Percentiles rank a stretch among this genome's conserved stretches.
Conservation (phyloP, 2,888 invertebrate species). For the Lithophane semibrunnea region DNA sequence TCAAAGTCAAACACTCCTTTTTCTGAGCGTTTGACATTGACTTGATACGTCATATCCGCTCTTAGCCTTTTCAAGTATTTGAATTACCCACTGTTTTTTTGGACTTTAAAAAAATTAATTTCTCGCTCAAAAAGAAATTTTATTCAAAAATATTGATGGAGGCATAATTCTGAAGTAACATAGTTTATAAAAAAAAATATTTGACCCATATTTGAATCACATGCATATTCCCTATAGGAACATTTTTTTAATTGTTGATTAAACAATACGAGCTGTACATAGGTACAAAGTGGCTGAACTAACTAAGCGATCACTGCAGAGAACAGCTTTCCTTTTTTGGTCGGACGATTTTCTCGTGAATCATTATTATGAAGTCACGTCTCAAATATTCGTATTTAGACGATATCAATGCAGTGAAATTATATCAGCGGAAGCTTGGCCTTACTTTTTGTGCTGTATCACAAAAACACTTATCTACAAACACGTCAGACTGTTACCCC, state of each 20-base stretch:
- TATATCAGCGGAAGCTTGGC: conserved; percentile 33
- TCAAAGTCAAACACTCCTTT: too few species aligned
- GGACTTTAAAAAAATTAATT: too few species aligned
- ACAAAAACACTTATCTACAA: conserved; percentile 35
- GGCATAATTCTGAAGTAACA: too few species aligned
- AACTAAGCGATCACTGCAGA: neutral
- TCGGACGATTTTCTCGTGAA: neutral
- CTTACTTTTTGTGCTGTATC: conserved; percentile 35
- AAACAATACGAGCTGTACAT: neutral
- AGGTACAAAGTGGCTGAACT: neutral
- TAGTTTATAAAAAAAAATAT: too few species aligned
- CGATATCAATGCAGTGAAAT: conserved; percentile 7
- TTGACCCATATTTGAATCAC: too few species aligned
- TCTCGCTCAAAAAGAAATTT: too few species aligned
- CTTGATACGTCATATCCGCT: too few species aligned
- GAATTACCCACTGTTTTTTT: too few species aligned
- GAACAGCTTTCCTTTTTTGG: neutral
- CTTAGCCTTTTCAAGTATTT: too few species aligned
- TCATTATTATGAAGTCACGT: conserved; percentile 4
- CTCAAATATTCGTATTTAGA: conserved; percentile 27
- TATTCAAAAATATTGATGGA: too few species aligned
- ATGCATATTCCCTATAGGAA: too few species aligned
- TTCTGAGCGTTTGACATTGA: too few species aligned
- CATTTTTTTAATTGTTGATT: neutral
- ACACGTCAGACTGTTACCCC: conserved; percentile 27